phyloP scores from a whole-genome alignment of 2,113 vertebrate species.

The Oncorhynchus nerka region DNA sequence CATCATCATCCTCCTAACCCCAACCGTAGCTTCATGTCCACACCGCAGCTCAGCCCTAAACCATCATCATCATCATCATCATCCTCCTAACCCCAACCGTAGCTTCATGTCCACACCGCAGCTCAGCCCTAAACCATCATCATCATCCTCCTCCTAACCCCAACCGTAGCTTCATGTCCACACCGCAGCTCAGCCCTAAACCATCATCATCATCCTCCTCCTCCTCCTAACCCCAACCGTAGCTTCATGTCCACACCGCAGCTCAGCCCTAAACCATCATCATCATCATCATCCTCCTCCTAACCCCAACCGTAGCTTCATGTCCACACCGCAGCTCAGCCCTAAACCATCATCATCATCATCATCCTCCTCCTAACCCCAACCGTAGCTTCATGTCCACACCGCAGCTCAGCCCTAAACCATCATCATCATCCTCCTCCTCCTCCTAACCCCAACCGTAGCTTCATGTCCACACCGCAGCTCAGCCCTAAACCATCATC shows the following conservation, averaged over 20 bases:
- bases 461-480: constrained; percentile 24
- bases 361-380: constrained; percentile 73
- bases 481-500: constrained; percentile 75
- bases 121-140: constrained; percentile 78
- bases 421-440: constrained; percentile 32
- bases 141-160: constrained; percentile 73
- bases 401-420: constrained; percentile 75
- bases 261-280: constrained; percentile 78
- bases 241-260: not conserved
- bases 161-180: constrained; percentile 57
- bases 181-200: constrained; percentile 74
- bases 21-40: constrained; percentile 57
- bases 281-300: constrained; percentile 59
- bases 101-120: not conserved
- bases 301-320: constrained; percentile 73
- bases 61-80: constrained; percentile 35
- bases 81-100: constrained; percentile 79
- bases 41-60: constrained; percentile 74
- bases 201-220: constrained; percentile 41
- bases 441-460: constrained; percentile 80
- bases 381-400: constrained; percentile 56
- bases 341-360: constrained; percentile 65
- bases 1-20: constrained; percentile 72
- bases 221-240: constrained; percentile 80
- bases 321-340: constrained; percentile 60